Conservation (phyloP, 1,140 invertebrate genomes). For the Zaprionus taronus region DNA sequence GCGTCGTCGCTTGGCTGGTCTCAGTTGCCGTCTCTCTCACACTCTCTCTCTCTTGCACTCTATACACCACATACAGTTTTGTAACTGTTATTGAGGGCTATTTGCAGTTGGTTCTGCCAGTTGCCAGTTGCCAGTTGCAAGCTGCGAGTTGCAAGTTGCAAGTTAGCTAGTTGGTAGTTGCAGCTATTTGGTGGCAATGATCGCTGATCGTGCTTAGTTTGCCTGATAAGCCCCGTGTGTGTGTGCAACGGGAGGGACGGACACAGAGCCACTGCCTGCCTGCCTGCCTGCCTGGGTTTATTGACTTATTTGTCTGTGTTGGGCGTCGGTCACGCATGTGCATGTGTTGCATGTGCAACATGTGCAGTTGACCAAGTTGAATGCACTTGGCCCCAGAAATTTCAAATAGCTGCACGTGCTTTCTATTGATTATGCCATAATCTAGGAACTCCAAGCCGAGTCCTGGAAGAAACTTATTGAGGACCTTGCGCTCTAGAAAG, state of each 20-base stretch:
- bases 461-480: neutral
- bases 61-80: constrained; percentile 80
- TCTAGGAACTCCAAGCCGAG: neutral
- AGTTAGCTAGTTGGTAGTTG: constrained; percentile 23
- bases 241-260: neutral
- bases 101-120: constrained; percentile 58
- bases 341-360: constrained; percentile 24
- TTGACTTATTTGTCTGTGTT: constrained; percentile 49
- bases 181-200: constrained; percentile 47
- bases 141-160: constrained; percentile 34
- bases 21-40: constrained; percentile 26
- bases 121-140: constrained; percentile 27
- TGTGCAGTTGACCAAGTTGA: constrained; percentile 71
- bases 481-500: no score
- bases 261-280: no score
- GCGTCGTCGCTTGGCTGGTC: constrained; percentile 8
- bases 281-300: constrained; percentile 44
- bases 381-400: constrained; percentile 63
- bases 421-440: constrained; percentile 74
- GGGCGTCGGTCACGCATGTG: constrained; percentile 67
- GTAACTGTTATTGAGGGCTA: constrained; percentile 83
- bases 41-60: constrained; percentile 28
- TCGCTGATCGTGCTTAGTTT: constrained; percentile 78
- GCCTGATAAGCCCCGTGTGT: constrained; percentile 61
- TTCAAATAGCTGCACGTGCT: constrained; percentile 79